Evolutionary conservation across 2,888 invertebrate genomes (phyloP).

Genomic region (Rotaria socialis): DNA sequence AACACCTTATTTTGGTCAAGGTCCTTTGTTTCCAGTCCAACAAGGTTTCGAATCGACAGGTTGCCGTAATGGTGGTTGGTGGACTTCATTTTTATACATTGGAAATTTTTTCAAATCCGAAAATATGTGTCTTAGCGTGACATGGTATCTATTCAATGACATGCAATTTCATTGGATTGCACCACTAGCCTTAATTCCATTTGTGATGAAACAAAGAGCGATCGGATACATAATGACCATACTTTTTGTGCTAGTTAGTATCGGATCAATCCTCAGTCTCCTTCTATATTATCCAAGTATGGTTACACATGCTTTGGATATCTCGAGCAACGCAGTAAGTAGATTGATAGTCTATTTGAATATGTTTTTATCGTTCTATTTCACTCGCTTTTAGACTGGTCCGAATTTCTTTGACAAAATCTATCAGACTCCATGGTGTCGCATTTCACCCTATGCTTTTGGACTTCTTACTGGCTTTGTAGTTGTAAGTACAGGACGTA

Average conservation of each 20-base stretch:
- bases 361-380: not conserved
- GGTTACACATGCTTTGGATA: not conserved
- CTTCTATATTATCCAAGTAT: conserved; percentile 22
- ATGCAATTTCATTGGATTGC: conserved; percentile 49
- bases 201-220: conserved; percentile 29
- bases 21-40: conserved; percentile 28
- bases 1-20: conserved; percentile 27
- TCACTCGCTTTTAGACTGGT: not conserved
- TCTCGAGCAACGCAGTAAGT: too few relatives aligned
- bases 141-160: conserved; percentile 49
- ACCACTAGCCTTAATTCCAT: conserved; percentile 48
- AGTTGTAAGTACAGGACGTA: not conserved
- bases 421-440: conserved; percentile 36
- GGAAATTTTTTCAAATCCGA: conserved; percentile 47
- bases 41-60: conserved; percentile 15
- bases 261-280: not conserved
- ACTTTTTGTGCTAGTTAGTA: too few relatives aligned
- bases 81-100: conserved; percentile 48
- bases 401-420: conserved; percentile 34
- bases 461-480: conserved; percentile 25
- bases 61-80: conserved; percentile 47
- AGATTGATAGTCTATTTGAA: too few relatives aligned
- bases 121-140: conserved; percentile 47
- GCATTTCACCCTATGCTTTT: conserved; percentile 38
- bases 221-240: too few relatives aligned